These are phyloP conservation scores for Cephalopterus ornatus DNA, from an alignment of 2,113 vertebrate species.

Conservation along the genomic window DNA sequence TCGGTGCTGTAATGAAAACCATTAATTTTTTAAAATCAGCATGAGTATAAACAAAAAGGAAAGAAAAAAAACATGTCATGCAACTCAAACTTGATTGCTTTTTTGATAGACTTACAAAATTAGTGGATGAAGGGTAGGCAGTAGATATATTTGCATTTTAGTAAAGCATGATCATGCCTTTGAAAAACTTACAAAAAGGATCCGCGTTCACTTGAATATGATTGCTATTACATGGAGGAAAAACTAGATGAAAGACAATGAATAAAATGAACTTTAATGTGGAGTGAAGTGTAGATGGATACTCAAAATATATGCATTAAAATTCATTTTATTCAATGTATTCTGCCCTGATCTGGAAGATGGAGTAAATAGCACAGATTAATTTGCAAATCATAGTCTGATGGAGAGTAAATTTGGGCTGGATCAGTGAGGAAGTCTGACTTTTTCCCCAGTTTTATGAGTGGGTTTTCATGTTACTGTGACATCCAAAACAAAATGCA, in stretches of 20 bases:
- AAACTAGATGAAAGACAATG: neutral
- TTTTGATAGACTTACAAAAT: slow-evolving; percentile 54
- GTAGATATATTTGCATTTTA: slow-evolving; percentile 34
- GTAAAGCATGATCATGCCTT: neutral
- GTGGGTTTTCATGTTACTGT: neutral
- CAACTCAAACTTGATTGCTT: slow-evolving; percentile 51
- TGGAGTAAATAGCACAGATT: neutral
- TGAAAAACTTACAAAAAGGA: neutral
- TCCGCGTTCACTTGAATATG: neutral
- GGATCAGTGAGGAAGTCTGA: neutral
- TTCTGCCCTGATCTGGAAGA: neutral
- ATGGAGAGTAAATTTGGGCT: neutral
- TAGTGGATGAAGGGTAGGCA: neutral
- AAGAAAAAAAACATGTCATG: neutral
- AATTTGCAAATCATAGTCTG: neutral
- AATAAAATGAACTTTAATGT: neutral
- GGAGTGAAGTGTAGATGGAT: neutral
- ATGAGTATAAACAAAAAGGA: slow-evolving; percentile 34
- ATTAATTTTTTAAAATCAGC: slow-evolving; percentile 30
- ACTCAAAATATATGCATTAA: neutral
- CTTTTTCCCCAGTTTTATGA: neutral
- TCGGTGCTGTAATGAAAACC: neutral
- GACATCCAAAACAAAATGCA: neutral
- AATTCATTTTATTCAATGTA: neutral
- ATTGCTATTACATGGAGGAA: neutral